Evolutionary conservation across 2,113 vertebrate genomes (phyloP).

Genomic region (Sus scrofa): DNA sequence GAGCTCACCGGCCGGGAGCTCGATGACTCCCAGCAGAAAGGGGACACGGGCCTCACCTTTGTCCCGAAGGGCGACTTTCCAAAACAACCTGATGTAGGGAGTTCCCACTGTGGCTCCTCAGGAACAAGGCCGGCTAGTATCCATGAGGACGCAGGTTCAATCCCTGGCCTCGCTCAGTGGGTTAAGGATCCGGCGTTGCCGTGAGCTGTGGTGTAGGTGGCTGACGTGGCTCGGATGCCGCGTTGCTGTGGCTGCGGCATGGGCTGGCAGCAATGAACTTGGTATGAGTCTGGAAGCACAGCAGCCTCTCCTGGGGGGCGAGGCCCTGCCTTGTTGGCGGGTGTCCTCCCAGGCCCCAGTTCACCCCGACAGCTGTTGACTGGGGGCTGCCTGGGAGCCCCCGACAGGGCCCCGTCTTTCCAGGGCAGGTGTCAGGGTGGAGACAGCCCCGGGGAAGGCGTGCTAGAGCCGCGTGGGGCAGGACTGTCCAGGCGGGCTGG

Average conservation of each 20-base stretch:
- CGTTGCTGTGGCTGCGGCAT: no score
- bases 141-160: no score
- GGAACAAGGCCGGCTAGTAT: no score
- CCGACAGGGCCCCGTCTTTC: neutral
- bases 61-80: neutral
- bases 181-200: no score
- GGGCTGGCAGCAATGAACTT: no score
- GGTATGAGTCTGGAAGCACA: neutral
- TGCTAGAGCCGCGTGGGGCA: neutral
- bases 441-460: fast-evolving
- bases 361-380: neutral
- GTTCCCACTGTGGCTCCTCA: no score
- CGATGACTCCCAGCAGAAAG: neutral
- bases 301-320: neutral
- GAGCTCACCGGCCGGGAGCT: fast-evolving
- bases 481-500: neutral
- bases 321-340: neutral
- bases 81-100: neutral
- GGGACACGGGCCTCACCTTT: neutral
- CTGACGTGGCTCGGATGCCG: no score
- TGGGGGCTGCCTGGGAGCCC: no score
- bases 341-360: neutral
- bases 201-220: no score
- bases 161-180: no score
- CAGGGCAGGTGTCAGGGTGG: neutral